Evolutionary conservation across 2,888 invertebrate genomes (phyloP), one percentile per base, ranked within the genome.

Genomic region (Lithophane ornitopus): DNA sequence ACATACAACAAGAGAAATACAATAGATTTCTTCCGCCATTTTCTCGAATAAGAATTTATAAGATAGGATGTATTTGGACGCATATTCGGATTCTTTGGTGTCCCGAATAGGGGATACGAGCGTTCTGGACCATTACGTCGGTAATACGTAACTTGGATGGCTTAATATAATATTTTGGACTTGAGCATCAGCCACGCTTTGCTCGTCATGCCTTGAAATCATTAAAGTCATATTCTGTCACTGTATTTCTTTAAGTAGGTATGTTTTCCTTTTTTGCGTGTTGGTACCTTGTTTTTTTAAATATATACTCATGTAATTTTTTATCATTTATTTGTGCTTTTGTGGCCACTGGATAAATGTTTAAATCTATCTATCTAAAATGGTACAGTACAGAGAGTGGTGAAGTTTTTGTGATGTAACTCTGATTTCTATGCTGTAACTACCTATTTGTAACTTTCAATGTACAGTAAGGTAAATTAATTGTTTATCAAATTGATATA

Each of bases 31-130:
- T 76, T 74, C 59, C 78, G 19, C 68, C 58, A 70, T 78, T 78
- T 81, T 76, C 78, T 78, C 58, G 76, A 76, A 81, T 75, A 80
- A 68, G 65, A 76, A 85, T 83, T 63, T 71, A 74, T 83, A 74
- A 76, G 76, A 78, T 62, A 81, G 65, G 58, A 73, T 70, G 66
- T 74, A 85, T 78, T 70, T 76, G 70, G 22, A 49, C 49, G 22
- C 22, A 49, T 22, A 49, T 22, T 49, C 49, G 49, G 74, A 81
- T 78, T 78, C 76, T 83, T 85, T 76, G 78, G 78, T 83, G 63
- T 81, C 68, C 69, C 63, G 34, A 61, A 84, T 73, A 78, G 49
- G 59, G 70, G 26, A 66, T 78, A 75, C 61, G 41, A 78, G 58
- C 49, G 41, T 81, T 86, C 61, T 77, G 56, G 34, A 58, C 78